phyloP scores from a whole-genome alignment of 2,888 invertebrate species.

The Oscheius sp. region DNA sequence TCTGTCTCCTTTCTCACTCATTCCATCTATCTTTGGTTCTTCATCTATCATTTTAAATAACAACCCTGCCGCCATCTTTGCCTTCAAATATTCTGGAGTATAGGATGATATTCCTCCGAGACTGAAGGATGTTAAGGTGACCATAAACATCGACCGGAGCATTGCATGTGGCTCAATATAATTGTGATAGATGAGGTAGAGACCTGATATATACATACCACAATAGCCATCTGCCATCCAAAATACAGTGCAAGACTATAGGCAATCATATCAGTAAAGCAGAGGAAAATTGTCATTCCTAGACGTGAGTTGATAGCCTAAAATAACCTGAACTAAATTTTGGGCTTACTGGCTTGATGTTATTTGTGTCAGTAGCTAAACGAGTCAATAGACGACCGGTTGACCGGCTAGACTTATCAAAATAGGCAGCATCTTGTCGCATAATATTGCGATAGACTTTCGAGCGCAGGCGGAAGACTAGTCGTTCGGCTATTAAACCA shows the following conservation, averaged over 20 bases:
- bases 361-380: constrained; percentile 72
- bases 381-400: constrained; percentile 71
- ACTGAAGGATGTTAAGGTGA: not conserved
- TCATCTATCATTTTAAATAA: constrained; percentile 6
- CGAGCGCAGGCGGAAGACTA: constrained; percentile 71
- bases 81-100: not conserved
- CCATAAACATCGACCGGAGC: not conserved
- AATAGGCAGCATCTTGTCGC: constrained; percentile 72
- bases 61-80: not conserved
- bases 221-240: constrained; percentile 14
- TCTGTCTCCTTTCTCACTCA: constrained; percentile 7
- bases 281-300: constrained; percentile 61
- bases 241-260: not conserved
- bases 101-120: not conserved
- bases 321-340: not conserved
- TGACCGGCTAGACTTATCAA: constrained; percentile 71
- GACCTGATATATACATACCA: constrained; percentile 40
- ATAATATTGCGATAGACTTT: constrained; percentile 72
- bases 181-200: not conserved
- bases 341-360: constrained; percentile 70
- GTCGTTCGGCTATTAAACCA: constrained; percentile 70
- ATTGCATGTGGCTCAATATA: not conserved
- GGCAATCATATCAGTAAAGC: not conserved
- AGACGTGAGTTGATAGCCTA: constrained; percentile 72
- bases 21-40: constrained; percentile 8